Percentiles rank a stretch among this genome's conserved stretches.
phyloP scores from a whole-genome alignment of 2,797 vertebrate species.

The Cynopterus sphinx region DNA sequence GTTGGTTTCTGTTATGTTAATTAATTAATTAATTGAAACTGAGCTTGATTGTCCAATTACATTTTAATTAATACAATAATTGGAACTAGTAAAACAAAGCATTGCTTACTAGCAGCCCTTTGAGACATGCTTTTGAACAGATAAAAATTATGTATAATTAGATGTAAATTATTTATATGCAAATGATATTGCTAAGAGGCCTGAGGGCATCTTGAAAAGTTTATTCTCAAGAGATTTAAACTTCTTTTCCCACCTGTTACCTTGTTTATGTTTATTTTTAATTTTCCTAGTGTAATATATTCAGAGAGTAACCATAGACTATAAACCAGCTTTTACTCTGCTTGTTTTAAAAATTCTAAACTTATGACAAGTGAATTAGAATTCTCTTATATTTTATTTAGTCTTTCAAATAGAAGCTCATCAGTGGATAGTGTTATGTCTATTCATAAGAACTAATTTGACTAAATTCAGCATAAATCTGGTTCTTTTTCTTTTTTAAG shows the following conservation, averaged over 20 bases:
- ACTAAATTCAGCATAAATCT: not conserved
- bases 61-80: conserved; percentile 76
- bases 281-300: conserved; percentile 19
- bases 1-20: conserved; percentile 33
- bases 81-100: conserved; percentile 65
- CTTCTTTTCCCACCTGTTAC: conserved; percentile 8
- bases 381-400: conserved; percentile 6
- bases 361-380: not conserved
- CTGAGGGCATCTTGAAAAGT: conserved; percentile 8
- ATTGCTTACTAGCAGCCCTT: conserved; percentile 47
- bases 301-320: not conserved
- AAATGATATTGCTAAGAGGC: conserved; percentile 42
- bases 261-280: conserved; percentile 19
- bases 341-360: conserved; percentile 6
- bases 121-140: conserved; percentile 52
- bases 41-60: conserved; percentile 68
- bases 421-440: not conserved
- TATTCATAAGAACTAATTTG: not conserved
- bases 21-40: conserved; percentile 64
- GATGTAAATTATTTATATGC: conserved; percentile 62
- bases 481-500: not conserved
- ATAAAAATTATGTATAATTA: conserved; percentile 66
- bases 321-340: not conserved
- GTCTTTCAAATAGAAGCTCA: not conserved
- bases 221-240: conserved; percentile 43